Conservation (phyloP, 2,113 vertebrate species). For the Lycaon pictus region DNA sequence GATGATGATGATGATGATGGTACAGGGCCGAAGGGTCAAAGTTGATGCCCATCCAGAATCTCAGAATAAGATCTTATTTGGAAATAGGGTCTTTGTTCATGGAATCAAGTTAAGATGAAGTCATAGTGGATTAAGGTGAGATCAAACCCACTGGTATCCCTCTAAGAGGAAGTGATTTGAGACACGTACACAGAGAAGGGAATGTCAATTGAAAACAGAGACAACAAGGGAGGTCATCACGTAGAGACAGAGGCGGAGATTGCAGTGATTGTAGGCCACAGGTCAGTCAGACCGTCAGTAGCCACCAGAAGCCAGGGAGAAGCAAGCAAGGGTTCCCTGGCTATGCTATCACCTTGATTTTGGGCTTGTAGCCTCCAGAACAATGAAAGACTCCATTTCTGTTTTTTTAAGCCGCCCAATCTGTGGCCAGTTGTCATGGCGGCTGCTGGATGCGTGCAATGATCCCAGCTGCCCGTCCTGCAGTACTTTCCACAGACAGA, state of each 20-base stretch:
- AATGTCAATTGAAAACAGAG: neutral
- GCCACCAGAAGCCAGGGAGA: neutral
- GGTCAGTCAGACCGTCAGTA: neutral
- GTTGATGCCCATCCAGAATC: neutral
- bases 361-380: neutral
- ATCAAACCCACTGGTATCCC: neutral
- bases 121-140: neutral
- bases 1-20: neutral
- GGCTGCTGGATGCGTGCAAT: neutral
- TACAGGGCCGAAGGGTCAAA: neutral
- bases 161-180: neutral
- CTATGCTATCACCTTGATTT: neutral
- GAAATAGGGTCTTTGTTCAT: neutral
- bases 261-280: neutral
- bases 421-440: neutral
- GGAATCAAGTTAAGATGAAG: neutral
- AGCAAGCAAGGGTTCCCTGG: accelerated
- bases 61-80: neutral
- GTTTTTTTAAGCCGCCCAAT: neutral
- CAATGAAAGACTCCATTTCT: neutral
- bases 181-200: neutral
- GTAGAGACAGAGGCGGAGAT: neutral
- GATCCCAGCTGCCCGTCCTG: neutral
- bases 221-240: neutral
- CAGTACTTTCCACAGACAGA: neutral